Conservation (phyloP, 2,888 invertebrate species). For the Lordiphosa andalusiaca region DNA sequence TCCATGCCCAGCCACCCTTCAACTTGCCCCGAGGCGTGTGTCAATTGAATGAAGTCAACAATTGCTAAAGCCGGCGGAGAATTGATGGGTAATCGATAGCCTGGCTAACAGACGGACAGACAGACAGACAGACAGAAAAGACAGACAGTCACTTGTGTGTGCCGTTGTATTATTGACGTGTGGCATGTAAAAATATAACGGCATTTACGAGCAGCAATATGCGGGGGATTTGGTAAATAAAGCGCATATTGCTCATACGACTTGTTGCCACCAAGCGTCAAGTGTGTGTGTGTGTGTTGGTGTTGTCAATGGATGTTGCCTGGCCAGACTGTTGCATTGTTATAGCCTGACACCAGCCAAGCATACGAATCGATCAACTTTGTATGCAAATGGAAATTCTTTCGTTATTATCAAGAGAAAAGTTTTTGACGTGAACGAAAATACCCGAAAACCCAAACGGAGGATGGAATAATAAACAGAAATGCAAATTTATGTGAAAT, state of each 20-base stretch:
- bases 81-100: conserved; percentile 71
- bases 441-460: too few relatives aligned
- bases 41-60: conserved; percentile 63
- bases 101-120: conserved; percentile 21
- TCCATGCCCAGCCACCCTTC: conserved; percentile 2
- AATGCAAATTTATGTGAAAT: too few relatives aligned
- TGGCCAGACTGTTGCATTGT: too few relatives aligned
- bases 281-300: not conserved
- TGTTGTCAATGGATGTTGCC: not conserved
- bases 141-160: conserved; percentile 23
- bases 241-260: conserved; percentile 64
- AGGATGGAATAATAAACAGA: too few relatives aligned
- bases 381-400: too few relatives aligned
- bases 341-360: too few relatives aligned
- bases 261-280: conserved; percentile 59
- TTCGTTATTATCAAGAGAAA: too few relatives aligned
- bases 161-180: conserved; percentile 53
- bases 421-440: too few relatives aligned
- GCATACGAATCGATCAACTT: too few relatives aligned
- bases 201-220: conserved; percentile 45
- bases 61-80: conserved; percentile 48
- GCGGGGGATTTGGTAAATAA: conserved; percentile 50
- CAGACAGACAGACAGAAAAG: conserved; percentile 17
- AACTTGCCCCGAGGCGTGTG: conserved; percentile 13
- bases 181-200: conserved; percentile 63